Evolutionary conservation across 2,888 invertebrate species (phyloP).

Genomic region (Nematopogon swammerdamellus): DNA sequence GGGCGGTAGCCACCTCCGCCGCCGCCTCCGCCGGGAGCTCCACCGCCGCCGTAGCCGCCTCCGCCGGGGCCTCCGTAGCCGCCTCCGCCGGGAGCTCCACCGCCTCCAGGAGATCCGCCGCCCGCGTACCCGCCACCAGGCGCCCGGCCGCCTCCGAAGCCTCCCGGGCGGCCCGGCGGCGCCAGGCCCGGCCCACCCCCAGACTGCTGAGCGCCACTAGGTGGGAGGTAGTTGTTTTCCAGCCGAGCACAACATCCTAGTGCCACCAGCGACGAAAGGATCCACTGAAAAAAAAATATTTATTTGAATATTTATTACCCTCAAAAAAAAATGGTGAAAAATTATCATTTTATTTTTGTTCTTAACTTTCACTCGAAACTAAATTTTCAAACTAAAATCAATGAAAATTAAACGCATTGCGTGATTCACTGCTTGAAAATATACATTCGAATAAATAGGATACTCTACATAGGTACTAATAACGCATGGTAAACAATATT

Average conservation of each 20-base stretch:
- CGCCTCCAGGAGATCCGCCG: slow-evolving; percentile 17
- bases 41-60: slow-evolving; percentile 22
- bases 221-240: slow-evolving; percentile 58
- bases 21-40: slow-evolving; percentile 15
- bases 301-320: too few relatives aligned
- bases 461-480: too few relatives aligned
- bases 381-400: too few relatives aligned
- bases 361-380: too few relatives aligned
- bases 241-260: slow-evolving; percentile 43
- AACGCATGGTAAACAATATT: too few relatives aligned
- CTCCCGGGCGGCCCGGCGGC: slow-evolving; percentile 23
- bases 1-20: slow-evolving; percentile 15
- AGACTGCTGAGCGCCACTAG: slow-evolving; percentile 37
- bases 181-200: slow-evolving; percentile 33
- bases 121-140: slow-evolving; percentile 14
- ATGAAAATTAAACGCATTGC: too few relatives aligned
- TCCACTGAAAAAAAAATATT: not conserved
- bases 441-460: too few relatives aligned
- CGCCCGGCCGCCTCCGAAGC: slow-evolving; percentile 15
- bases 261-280: slow-evolving; percentile 13
- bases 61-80: slow-evolving; percentile 19
- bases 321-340: too few relatives aligned
- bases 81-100: slow-evolving; percentile 13
- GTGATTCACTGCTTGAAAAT: too few relatives aligned
- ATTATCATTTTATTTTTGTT: too few relatives aligned